A percentile compares a stretch with the other conserved stretches of the same genome.
These are phyloP conservation scores for Parauchenoglanis ngamensis DNA, from an alignment of 2,797 vertebrate genomes.

Conservation along the genomic window DNA sequence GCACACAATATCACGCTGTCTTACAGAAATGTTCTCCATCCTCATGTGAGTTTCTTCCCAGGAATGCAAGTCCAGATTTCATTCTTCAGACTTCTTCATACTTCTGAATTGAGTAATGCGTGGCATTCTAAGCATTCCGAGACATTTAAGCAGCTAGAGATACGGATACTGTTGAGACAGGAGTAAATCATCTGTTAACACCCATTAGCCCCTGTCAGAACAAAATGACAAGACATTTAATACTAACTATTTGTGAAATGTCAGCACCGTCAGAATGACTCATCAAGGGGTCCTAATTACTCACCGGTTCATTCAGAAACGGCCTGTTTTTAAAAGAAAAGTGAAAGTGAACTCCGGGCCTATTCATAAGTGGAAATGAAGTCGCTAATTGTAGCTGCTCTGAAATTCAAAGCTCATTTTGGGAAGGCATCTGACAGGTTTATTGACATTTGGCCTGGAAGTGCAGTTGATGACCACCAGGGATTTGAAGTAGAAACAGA, in stretches of 20 bases:
- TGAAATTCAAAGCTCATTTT: constrained; percentile 78
- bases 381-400: constrained; percentile 77
- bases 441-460: constrained; percentile 76
- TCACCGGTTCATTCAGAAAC: constrained; percentile 81
- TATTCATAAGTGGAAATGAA: constrained; percentile 75
- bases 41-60: not conserved
- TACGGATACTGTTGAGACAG: constrained; percentile 68
- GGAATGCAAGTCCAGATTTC: not conserved
- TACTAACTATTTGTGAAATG: constrained; percentile 86
- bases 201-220: constrained; percentile 84
- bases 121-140: not conserved
- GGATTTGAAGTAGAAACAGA: constrained; percentile 52
- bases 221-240: constrained; percentile 88
- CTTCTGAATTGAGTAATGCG: not conserved
- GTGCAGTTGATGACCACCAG: constrained; percentile 66
- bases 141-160: not conserved
- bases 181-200: constrained; percentile 92
- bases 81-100: not conserved
- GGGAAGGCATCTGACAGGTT: constrained; percentile 72
- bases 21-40: not conserved
- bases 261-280: constrained; percentile 77
- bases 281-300: constrained; percentile 84
- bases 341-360: constrained; percentile 75
- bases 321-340: constrained; percentile 79
- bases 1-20: not conserved